A percentile compares a stretch with the other conserved stretches of the same genome.
phyloP scores from a whole-genome alignment of 2,113 vertebrate species.

The Todiramphus chloris region DNA sequence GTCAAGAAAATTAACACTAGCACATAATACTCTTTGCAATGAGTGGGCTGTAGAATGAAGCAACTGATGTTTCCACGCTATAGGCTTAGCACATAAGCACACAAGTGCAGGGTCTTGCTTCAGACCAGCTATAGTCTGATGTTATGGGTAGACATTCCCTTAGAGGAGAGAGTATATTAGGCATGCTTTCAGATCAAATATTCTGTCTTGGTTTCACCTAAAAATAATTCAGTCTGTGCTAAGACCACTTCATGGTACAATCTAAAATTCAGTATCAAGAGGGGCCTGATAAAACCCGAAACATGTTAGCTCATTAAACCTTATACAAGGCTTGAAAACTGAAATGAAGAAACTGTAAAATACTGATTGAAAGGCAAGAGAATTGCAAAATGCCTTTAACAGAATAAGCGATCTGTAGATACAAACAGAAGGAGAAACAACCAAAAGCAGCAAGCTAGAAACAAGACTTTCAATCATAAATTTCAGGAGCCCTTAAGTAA shows the following conservation, averaged over 20 bases:
- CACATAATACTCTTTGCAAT: no score
- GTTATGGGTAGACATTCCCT: background rate
- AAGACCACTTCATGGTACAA: background rate
- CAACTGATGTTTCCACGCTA: background rate
- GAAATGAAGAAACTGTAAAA: slow-evolving; percentile 2
- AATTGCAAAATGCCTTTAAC: background rate
- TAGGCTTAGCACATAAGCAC: background rate
- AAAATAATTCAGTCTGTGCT: background rate
- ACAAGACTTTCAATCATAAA: background rate
- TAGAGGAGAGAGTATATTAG: no score
- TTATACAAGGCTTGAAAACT: background rate
- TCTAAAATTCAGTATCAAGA: background rate
- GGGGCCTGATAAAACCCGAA: background rate
- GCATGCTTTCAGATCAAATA: background rate
- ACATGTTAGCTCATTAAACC: background rate
- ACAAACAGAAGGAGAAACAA: background rate
- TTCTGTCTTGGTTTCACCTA: background rate
- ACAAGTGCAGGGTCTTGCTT: background rate
- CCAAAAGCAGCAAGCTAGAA: background rate
- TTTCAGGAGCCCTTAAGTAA: background rate
- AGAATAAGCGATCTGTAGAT: background rate
- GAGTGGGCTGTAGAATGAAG: background rate
- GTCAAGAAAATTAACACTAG: background rate
- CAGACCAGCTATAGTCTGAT: background rate
- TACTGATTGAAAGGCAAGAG: background rate